These are phyloP conservation scores for Callopanchax toddi DNA, from an alignment of 2,113 vertebrate species.

Conservation along the genomic window DNA sequence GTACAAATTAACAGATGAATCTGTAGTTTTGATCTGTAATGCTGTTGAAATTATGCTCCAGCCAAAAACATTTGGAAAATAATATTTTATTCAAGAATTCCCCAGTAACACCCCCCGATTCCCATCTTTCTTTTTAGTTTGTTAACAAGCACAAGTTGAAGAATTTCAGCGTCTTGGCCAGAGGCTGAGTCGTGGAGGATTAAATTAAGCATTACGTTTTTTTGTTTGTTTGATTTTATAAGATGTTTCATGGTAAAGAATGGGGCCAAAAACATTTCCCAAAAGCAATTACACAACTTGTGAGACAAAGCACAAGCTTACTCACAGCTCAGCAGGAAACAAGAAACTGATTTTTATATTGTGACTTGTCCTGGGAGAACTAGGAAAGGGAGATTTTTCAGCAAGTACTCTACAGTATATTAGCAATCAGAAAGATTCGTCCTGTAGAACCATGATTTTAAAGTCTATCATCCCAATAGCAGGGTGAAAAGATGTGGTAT, in stretches of 20 bases:
- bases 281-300: slow-evolving; percentile 19
- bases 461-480: too few species aligned
- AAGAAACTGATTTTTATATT: slow-evolving; percentile 22
- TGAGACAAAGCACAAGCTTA: slow-evolving; percentile 14
- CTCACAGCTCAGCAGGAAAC: slow-evolving; percentile 31
- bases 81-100: too few species aligned
- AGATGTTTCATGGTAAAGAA: not conserved
- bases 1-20: too few species aligned
- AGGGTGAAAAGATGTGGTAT: too few species aligned
- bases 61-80: too few species aligned
- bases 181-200: not conserved
- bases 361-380: slow-evolving; percentile 22
- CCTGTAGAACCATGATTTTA: too few species aligned
- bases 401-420: slow-evolving; percentile 9
- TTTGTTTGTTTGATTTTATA: not conserved
- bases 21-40: too few species aligned
- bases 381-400: slow-evolving; percentile 15
- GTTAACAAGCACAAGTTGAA: not conserved
- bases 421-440: too few species aligned
- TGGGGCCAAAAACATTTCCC: not conserved
- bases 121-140: too few species aligned
- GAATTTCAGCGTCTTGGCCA: not conserved
- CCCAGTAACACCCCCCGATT: too few species aligned
- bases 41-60: too few species aligned
- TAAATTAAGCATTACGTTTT: not conserved